Base-by-base conservation (phyloP, 2,113 vertebrate species). In the Lates calcarifer region DNA sequence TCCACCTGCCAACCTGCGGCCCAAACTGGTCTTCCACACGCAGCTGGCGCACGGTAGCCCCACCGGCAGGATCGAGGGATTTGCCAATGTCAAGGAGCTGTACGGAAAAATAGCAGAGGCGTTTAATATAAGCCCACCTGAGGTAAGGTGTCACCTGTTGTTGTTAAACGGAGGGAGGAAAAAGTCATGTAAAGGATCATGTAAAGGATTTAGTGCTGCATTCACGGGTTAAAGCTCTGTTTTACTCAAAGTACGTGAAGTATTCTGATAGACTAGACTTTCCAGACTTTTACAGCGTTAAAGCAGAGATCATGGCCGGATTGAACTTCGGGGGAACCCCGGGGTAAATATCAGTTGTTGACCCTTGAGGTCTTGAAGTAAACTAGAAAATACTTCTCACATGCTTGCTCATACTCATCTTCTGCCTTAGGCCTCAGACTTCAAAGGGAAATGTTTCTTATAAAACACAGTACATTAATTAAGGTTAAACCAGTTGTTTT, bases 1-100 rank as follows among this genome's bases (percentile, higher is more conserved):
- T 7, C 90, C 89, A 58, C 92, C 95, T 33, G 79, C 82, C 65
- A 79, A 61, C 90, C 93, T 84, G 75, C 92, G 94, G 45, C 95
- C 94, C 85, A 95, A 90, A 72, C 93, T 96, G 83, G 95, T 96
- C 18, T 98, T 98, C 89, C 96, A 97, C 92, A 94, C 97, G 86
- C 98, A 98, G 94, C 95, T 98, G 76, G 97, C 97, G 4, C 97
- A 98, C 92, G 97, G 96, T 66, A 98, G 96, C 89, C 95, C 96
- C 91, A 97, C 97, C 12, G 97, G 95, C 84, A 91, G 96, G 66
- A 96, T 98, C 85, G 96, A 97, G 92, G 96, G 95, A 1, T 98
- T 99, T 90, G 43, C 90, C 77, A 98, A 95, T 88, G 95, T 97
- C 74, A 94, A 93, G 26, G 97, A 98, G 93, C 92, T 99, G 13